Percentiles rank a stretch among this genome's conserved stretches.
Evolutionary conservation across 2,888 invertebrate species (phyloP).

Genomic region (Elmis aenea): DNA sequence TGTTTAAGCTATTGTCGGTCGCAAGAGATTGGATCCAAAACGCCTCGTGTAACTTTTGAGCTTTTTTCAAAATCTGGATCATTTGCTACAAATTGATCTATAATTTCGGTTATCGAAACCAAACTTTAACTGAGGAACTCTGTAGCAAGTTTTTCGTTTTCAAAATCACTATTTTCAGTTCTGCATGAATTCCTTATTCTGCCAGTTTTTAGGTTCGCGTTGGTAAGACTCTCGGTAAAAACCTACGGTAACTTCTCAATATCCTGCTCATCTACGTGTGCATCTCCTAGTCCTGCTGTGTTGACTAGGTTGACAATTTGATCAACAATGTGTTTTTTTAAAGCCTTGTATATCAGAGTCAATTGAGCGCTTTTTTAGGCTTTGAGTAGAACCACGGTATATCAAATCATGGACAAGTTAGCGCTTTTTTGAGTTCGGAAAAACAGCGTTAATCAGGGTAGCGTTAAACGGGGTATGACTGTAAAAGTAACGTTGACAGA

Average conservation of each 20-base stretch:
- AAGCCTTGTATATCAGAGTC: no score
- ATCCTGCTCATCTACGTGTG: no score
- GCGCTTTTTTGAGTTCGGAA: no score
- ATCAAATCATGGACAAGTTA: no score
- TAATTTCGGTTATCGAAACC: slow-evolving; percentile 2
- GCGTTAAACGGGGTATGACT: slow-evolving; percentile 3
- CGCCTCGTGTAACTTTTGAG: neutral
- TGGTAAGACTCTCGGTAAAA: no score
- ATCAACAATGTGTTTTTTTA: no score
- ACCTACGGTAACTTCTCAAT: no score
- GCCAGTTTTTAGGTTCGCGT: neutral
- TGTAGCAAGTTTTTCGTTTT: slow-evolving; percentile 3
- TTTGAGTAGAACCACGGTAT: slow-evolving; percentile 1
- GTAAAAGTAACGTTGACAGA: no score
- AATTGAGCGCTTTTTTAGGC: slow-evolving; percentile 1
- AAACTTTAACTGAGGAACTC: slow-evolving; percentile 1
- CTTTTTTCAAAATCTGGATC: slow-evolving; percentile 1
- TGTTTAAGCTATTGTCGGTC: neutral
- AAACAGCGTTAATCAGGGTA: slow-evolving; percentile 1
- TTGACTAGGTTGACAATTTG: no score
- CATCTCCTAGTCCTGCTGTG: no score
- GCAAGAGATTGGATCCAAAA: slow-evolving; percentile 1
- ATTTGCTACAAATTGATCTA: slow-evolving; percentile 2
- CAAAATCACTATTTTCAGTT: slow-evolving; percentile 1
- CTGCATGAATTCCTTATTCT: neutral